Conservation (phyloP, 2,888 invertebrate species). For the Parnassius orleans region DNA sequence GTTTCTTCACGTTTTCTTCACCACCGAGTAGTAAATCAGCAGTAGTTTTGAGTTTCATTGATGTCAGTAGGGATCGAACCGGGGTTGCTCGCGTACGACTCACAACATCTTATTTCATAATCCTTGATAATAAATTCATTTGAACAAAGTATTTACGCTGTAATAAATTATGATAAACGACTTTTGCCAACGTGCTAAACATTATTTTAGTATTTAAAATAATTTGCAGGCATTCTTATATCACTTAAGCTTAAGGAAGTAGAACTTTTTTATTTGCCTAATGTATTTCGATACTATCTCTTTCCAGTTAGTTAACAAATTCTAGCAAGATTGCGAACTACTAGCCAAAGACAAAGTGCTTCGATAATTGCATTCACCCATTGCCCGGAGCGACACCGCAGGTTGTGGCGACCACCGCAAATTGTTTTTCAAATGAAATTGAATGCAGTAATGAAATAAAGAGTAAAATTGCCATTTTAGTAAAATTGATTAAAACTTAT, state of each 20-base stretch:
- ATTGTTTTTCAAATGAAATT: constrained; percentile 31
- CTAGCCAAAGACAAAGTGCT: constrained; percentile 47
- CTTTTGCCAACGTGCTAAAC: constrained; percentile 18
- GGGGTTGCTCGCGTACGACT: not conserved
- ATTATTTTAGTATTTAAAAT: not conserved
- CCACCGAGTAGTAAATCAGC: too few relatives aligned
- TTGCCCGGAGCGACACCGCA: constrained; percentile 35
- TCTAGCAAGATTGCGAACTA: constrained; percentile 15
- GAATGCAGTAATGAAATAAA: constrained; percentile 19
- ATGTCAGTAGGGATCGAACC: too few relatives aligned
- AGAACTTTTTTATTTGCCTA: too few relatives aligned
- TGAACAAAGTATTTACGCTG: constrained; percentile 13
- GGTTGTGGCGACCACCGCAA: constrained; percentile 31
- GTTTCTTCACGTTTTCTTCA: too few relatives aligned
- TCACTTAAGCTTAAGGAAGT: too few relatives aligned
- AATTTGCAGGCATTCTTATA: too few relatives aligned
- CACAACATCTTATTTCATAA: too few relatives aligned
- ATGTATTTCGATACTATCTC: too few relatives aligned
- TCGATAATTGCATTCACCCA: constrained; percentile 59
- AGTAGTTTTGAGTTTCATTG: too few relatives aligned
- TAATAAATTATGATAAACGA: constrained; percentile 21
- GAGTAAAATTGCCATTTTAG: constrained; percentile 1
- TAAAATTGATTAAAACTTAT: not conserved
- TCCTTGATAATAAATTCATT: constrained; percentile 21
- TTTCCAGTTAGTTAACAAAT: constrained; percentile 6